These are phyloP conservation scores for Procambarus virginalis DNA, from an alignment of 1,140 invertebrate species.

Conservation along the genomic window DNA sequence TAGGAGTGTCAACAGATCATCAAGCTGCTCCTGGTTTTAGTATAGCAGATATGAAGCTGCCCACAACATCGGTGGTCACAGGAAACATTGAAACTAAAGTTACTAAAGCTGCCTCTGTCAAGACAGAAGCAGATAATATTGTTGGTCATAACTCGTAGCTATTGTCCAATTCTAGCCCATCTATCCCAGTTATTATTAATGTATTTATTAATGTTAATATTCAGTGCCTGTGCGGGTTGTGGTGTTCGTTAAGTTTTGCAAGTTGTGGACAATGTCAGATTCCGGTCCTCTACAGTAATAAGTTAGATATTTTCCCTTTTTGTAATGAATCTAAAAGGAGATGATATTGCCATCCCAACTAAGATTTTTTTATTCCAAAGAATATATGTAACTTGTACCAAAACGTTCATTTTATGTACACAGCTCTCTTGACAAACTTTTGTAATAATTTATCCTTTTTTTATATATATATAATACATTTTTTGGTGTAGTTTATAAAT, in stretches of 20 bases:
- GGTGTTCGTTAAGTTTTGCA: conserved; percentile 46
- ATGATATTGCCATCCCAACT: conserved; percentile 54
- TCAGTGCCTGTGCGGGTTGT: conserved; percentile 58
- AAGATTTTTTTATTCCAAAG: conserved; percentile 29
- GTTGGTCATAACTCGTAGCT: conserved; percentile 57
- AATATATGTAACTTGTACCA: conserved; percentile 24
- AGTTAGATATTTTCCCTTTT: conserved; percentile 49
- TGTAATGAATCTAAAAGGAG: conserved; percentile 60
- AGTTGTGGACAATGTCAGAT: conserved; percentile 34
- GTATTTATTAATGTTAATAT: conserved; percentile 49
- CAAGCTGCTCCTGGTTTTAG: background rate
- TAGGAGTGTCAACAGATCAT: conserved; percentile 45
- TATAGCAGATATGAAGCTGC: conserved; percentile 1
- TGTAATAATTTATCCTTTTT: conserved; percentile 6
- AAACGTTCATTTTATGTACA: background rate
- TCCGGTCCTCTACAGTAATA: conserved; percentile 24
- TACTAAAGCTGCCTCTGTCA: conserved; percentile 8
- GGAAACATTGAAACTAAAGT: background rate
- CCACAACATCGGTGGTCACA: background rate
- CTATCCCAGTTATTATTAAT: conserved; percentile 55
- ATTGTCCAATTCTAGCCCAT: conserved; percentile 66
- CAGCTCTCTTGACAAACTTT: conserved; percentile 31
- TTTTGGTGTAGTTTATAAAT: conserved; percentile 10
- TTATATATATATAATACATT: background rate
- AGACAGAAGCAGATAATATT: conserved; percentile 21